Evolutionary conservation across 2,113 vertebrate species (phyloP), one percentile per base, ranked within the genome.

Genomic region (Heliornis fulica): DNA sequence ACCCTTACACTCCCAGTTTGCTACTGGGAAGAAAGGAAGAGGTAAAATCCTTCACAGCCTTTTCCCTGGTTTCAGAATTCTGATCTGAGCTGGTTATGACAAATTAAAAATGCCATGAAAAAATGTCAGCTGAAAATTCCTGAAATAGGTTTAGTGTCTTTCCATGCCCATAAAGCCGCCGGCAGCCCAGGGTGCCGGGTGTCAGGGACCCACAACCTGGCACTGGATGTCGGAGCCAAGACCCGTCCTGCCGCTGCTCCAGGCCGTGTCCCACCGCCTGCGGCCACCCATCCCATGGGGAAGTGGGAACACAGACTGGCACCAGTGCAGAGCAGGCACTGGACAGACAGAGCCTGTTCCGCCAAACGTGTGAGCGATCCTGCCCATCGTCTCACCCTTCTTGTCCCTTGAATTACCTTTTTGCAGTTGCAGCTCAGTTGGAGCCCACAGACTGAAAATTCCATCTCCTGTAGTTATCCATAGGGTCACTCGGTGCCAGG

Each of bases 271-370:
- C 46, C 29, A 7, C 48, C 3, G 22, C 28, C 10, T 10, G n/a
- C 32, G 40, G 63, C 38, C 40, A 6, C 26, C 74, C 23, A 7
- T 21, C 72, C 90, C 15, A 2, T 7, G 3, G 28, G 48, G 34
- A 65, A 4, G 7, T 26, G 12, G 17, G 26, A 60, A 18, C 3
- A 12, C 10, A 41, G 0, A 0, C 19, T 9, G 10, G 54, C 3
- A 8, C 41, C 51, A 11, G 5, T 12, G 64, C 66, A 61, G 76
- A n/a, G 13, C 3, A 1, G 57, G 18, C 28, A 77, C 31, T 5
- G 48, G 51, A 40, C 18, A 69, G 45, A 75, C n/a, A n/a, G n/a
- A n/a, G n/a, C n/a, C n/a, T 54, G 20, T 66, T 48, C 70, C 63
- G 48, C 54, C 46, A 66, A 36, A 41, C 5, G 0, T 13, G 29